Conservation (phyloP, 2,888 invertebrate genomes). For the Leuctra nigra region DNA sequence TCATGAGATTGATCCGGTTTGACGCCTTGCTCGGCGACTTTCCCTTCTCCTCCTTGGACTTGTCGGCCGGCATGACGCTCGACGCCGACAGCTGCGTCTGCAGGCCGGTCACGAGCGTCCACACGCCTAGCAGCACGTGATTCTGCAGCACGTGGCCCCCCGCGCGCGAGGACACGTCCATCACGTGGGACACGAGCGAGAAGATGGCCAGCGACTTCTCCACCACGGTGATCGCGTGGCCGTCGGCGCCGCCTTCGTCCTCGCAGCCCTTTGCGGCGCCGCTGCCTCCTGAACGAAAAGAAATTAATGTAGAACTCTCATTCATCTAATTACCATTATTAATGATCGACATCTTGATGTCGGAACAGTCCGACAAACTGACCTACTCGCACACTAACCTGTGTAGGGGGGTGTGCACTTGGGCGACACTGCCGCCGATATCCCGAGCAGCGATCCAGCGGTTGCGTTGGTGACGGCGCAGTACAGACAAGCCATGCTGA, state of each 20-base stretch:
- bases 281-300: not conserved
- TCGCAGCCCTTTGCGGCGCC: slow-evolving; percentile 38
- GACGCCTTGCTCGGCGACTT: slow-evolving; percentile 53
- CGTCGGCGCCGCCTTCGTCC: slow-evolving; percentile 74
- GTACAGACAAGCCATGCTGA: slow-evolving; percentile 78
- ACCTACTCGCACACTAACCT: slow-evolving; percentile 17
- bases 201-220: slow-evolving; percentile 85
- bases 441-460: slow-evolving; percentile 32
- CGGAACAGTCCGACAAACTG: not conserved
- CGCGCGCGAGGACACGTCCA: slow-evolving; percentile 78
- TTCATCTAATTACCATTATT: not conserved
- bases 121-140: slow-evolving; percentile 79
- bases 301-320: not conserved
- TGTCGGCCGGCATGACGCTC: slow-evolving; percentile 40
- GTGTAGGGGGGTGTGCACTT: slow-evolving; percentile 40
- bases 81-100: slow-evolving; percentile 71
- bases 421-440: slow-evolving; percentile 46
- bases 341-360: not conserved
- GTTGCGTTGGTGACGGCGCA: slow-evolving; percentile 40
- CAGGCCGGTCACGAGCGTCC: slow-evolving; percentile 80
- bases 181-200: slow-evolving; percentile 69
- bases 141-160: slow-evolving; percentile 87
- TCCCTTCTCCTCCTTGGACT: slow-evolving; percentile 47
- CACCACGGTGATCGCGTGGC: slow-evolving; percentile 73
- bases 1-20: slow-evolving; percentile 58